Conservation (phyloP, 1,140 invertebrate genomes). For the Neuroterus valhalla region DNA sequence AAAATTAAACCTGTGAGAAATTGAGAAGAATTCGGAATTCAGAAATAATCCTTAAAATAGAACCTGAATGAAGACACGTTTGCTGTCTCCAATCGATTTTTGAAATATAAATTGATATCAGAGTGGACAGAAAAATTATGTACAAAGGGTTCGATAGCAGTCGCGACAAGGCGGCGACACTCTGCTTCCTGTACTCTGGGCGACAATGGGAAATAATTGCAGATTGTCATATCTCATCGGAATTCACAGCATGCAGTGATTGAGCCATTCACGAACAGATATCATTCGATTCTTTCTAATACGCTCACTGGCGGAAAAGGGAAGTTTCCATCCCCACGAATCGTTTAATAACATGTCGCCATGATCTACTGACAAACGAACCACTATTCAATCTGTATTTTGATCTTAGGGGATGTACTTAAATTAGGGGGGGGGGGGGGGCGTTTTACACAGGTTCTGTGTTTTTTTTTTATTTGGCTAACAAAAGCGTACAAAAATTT, state of each 20-base stretch:
- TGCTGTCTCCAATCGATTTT: too few species aligned
- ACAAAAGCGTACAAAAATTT: too few species aligned
- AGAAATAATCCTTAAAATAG: too few species aligned
- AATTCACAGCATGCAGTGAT: slow-evolving; percentile 38
- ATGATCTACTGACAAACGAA: slow-evolving; percentile 46
- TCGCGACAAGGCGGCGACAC: background rate
- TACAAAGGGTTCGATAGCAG: background rate
- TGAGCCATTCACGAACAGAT: slow-evolving; percentile 44
- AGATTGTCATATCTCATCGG: slow-evolving; percentile 5
- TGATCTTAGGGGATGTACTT: too few species aligned
- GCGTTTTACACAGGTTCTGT: too few species aligned
- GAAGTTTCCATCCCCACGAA: slow-evolving; percentile 4
- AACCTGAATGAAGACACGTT: too few species aligned
- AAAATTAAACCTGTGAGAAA: too few species aligned
- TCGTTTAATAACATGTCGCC: slow-evolving; percentile 36
- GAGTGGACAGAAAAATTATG: background rate
- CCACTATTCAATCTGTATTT: slow-evolving; percentile 41
- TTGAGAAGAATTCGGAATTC: too few species aligned
- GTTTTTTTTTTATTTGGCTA: too few species aligned
- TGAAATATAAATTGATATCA: too few species aligned
- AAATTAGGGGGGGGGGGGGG: too few species aligned
- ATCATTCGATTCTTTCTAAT: slow-evolving; percentile 30
- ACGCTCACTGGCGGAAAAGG: background rate
- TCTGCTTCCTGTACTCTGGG: background rate
- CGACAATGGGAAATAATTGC: slow-evolving; percentile 48